Evolutionary conservation across 2,113 vertebrate species (phyloP).

Genomic region (Columba livia): DNA sequence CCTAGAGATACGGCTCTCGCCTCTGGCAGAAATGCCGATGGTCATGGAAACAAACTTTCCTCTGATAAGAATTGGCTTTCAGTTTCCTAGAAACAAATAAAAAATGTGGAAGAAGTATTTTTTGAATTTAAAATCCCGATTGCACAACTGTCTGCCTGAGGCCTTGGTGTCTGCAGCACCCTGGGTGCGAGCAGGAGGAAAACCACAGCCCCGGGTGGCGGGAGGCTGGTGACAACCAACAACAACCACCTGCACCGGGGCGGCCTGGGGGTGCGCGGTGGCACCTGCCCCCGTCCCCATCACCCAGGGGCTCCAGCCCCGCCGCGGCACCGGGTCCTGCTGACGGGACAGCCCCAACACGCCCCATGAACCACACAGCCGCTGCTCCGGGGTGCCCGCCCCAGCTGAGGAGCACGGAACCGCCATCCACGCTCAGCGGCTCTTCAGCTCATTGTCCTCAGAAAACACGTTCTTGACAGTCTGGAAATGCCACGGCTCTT

Average conservation of each 20-base stretch:
- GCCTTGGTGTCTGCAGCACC: not conserved
- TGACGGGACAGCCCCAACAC: rapidly evolving
- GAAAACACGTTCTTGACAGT: rapidly evolving
- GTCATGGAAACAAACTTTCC: not conserved
- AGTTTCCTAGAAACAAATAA: not conserved
- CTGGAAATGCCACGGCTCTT: not conserved
- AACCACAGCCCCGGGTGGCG: not conserved
- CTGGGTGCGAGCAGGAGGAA: not conserved
- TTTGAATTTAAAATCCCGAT: rapidly evolving
- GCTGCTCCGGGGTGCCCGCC: rapidly evolving
- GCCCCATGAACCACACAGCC: rapidly evolving
- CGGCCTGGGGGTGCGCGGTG: rapidly evolving
- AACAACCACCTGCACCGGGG: not conserved
- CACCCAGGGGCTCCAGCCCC: not conserved
- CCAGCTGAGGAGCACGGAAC: rapidly evolving
- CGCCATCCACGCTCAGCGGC: rapidly evolving
- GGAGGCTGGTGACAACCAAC: not conserved
- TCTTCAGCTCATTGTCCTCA: not conserved
- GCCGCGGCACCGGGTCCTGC: rapidly evolving
- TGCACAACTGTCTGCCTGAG: not conserved
- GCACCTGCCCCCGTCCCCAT: rapidly evolving
- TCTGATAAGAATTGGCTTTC: not conserved
- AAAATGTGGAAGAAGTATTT: not conserved
- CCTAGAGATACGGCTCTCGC: not conserved
- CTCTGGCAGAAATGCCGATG: not conserved